Evolutionary conservation across 2,113 vertebrate species (phyloP), one percentile per base, ranked within the genome.

Genomic region (Diphyllodes magnificus): DNA sequence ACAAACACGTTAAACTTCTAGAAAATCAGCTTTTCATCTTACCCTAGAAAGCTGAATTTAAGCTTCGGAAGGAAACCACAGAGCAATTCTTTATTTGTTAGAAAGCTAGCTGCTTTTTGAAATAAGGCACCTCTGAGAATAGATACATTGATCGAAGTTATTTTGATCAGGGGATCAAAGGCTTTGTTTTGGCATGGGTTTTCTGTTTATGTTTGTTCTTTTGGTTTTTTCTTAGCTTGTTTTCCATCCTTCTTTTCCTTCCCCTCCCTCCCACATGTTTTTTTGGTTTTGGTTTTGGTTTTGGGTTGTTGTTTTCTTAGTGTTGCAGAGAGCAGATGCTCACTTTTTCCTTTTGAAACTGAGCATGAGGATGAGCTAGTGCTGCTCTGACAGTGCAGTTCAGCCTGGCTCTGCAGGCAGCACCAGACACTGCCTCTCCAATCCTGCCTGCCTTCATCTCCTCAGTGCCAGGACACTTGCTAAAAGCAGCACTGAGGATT

Each of bases 21-120:
- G 96, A 97, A 97, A 96, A 95, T 96, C 92, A 96, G 91, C 96
- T 96, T 96, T 97, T 95, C 93, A 82, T 97, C 95, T 97, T 97
- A 82, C 93, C 95, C 92, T 88, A 91, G 92, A 96, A 97, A 96
- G 93, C 66, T 63, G 91, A 82, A 93, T 91, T 89, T 88, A 88
- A 97, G 92, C 88, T 93, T 94, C 95, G 78, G 82, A 97, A 96
- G 92, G 92, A 94, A 97, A 90, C 51, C 83, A 63, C 77, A 57
- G 77, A 87, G 82, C 85, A 93, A 95, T 97, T 95, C 90, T 97
- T 92, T 96, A 90, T 94, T 97, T 96, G 88, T 96, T 94, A 88
- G 94, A 97, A 97, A 95, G 93, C 93, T 92, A 86, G 86, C 90
- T 82, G 84, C 93, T 90, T 91, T 94, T 83, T 91, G 96, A 97